A percentile compares a stretch with the other conserved stretches of the same genome.
phyloP scores from a whole-genome alignment of 1,140 invertebrate species.

The Polyergus mexicanus region DNA sequence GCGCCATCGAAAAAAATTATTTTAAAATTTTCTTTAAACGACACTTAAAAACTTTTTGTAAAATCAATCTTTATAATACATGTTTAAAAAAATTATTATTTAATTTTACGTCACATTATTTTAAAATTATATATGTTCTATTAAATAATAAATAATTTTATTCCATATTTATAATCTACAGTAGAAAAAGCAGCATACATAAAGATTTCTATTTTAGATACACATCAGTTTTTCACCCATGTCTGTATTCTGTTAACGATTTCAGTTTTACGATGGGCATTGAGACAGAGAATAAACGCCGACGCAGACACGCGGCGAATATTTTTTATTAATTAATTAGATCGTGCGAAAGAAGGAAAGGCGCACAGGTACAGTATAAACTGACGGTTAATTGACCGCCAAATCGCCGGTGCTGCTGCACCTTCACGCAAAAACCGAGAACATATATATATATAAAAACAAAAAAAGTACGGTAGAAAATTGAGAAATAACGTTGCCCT shows the following conservation, averaged over 20 bases:
- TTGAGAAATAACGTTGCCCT: slow-evolving; percentile 65
- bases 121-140: no score
- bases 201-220: neutral
- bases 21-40: no score
- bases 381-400: slow-evolving; percentile 48
- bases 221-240: no score
- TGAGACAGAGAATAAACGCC: slow-evolving; percentile 32
- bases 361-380: slow-evolving; percentile 41
- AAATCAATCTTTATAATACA: no score
- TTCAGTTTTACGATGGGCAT: slow-evolving; percentile 3
- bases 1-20: no score
- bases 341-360: slow-evolving; percentile 26
- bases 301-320: slow-evolving; percentile 9
- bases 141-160: no score
- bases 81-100: no score
- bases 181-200: no score
- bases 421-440: neutral
- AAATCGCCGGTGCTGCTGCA: slow-evolving; percentile 20
- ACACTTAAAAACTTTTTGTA: no score
- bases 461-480: slow-evolving; percentile 45
- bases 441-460: neutral
- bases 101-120: no score
- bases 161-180: no score
- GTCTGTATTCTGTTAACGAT: neutral
- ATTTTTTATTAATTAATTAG: slow-evolving; percentile 57